Conservation (phyloP, 2,888 invertebrate species). For the Lithodes maja region DNA sequence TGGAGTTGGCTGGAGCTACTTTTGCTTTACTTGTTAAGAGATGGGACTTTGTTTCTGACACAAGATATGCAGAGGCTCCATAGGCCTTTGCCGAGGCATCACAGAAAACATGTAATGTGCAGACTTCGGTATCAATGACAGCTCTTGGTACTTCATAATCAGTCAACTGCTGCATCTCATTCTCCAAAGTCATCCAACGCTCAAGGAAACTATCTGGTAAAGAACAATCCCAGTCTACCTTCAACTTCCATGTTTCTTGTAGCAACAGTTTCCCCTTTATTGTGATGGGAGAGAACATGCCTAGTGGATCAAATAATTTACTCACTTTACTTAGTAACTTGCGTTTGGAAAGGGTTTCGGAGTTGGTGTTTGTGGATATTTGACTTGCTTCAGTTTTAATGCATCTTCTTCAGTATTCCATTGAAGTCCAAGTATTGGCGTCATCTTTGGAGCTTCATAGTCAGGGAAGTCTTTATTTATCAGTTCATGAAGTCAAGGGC, state of each 20-base stretch:
- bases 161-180: not conserved
- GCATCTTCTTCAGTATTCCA: conserved; percentile 5
- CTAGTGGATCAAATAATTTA: not conserved
- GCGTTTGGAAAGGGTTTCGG: not conserved
- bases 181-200: not conserved
- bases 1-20: not conserved
- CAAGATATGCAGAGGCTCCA: not conserved
- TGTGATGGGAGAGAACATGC: not conserved
- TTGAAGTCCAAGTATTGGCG: conserved; percentile 9
- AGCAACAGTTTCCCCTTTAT: not conserved
- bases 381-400: conserved; percentile 2
- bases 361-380: not conserved
- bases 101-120: not conserved
- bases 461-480: not conserved
- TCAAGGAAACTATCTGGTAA: not conserved
- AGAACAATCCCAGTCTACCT: not conserved
- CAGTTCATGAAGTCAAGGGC: not conserved
- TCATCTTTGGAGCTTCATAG: not conserved
- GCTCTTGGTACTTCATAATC: not conserved
- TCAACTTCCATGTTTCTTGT: not conserved
- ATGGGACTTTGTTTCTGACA: not conserved
- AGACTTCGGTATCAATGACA: not conserved
- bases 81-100: not conserved
- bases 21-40: conserved; percentile 4
- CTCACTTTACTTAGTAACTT: not conserved